Conservation (phyloP, 2,797 vertebrate species). For the Chrysocyon brachyurus region DNA sequence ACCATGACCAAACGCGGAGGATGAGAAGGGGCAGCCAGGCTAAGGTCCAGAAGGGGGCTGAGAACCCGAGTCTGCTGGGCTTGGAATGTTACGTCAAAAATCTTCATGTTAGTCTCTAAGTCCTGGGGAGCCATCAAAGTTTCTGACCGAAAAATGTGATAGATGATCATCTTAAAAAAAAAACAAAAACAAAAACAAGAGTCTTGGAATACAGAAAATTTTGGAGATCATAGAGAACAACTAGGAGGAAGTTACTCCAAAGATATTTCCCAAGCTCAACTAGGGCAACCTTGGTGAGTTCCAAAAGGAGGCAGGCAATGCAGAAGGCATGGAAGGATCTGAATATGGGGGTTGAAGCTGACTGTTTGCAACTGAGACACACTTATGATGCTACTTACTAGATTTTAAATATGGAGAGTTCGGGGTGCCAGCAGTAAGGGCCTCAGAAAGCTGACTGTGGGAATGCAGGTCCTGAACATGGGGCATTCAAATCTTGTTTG, state of each 20-base stretch:
- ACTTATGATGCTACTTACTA: neutral
- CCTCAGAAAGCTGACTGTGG: neutral
- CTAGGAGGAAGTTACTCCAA: neutral
- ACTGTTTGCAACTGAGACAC: neutral
- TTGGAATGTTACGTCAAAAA: neutral
- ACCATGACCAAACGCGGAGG: neutral
- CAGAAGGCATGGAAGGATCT: neutral
- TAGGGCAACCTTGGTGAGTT: neutral
- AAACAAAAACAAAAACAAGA: neutral
- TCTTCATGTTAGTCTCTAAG: neutral
- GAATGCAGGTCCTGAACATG: neutral
- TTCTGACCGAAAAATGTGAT: neutral
- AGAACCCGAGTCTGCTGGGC: neutral
- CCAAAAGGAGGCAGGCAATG: neutral
- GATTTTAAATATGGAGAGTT: neutral
- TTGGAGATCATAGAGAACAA: neutral
- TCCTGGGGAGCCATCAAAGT: neutral
- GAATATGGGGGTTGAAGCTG: neutral
- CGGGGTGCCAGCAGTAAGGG: too few relatives aligned
- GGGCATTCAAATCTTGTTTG: neutral
- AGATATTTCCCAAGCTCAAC: neutral
- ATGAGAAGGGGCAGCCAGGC: too few relatives aligned
- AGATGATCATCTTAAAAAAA: neutral
- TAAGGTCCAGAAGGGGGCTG: neutral
- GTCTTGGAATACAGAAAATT: conserved; percentile 18